Conservation (phyloP, 2,797 vertebrate genomes). For the Notolepis coatsorum region DNA sequence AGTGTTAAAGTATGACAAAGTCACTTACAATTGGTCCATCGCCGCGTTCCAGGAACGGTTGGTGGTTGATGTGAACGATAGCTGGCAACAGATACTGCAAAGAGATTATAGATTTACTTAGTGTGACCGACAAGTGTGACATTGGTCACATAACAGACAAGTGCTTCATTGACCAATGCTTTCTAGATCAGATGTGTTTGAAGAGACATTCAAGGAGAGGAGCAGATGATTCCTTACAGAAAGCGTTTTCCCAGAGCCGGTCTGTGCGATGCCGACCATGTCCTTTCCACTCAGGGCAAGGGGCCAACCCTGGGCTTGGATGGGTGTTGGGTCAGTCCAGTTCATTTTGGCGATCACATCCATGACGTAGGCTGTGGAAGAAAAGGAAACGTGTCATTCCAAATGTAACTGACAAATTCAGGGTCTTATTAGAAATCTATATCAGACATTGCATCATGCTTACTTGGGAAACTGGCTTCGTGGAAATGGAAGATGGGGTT, state of each 20-base stretch:
- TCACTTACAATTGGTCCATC: conserved; percentile 97
- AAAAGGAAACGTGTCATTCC: neutral
- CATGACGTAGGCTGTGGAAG: conserved; percentile 91
- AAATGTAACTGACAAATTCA: neutral
- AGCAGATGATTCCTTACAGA: conserved; percentile 84
- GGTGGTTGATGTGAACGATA: conserved; percentile 98
- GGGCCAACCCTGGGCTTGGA: conserved; percentile 97
- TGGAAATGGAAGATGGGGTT: conserved; percentile 92
- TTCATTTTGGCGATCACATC: conserved; percentile 94
- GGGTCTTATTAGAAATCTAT: accelerated
- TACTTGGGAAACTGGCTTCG: conserved; percentile 95
- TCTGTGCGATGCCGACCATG: conserved; percentile 98
- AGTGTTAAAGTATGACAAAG: no score
- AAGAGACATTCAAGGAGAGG: neutral
- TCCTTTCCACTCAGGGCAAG: conserved; percentile 95
- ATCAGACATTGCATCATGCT: conserved; percentile 53
- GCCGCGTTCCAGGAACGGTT: conserved; percentile 95
- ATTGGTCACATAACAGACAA: neutral
- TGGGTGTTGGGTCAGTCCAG: conserved; percentile 96
- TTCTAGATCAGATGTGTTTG: neutral
- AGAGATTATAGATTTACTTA: no score
- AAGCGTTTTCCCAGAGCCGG: conserved; percentile 96
- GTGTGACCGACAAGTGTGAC: neutral
- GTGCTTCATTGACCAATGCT: neutral
- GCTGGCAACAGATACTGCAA: conserved; percentile 96